These are phyloP conservation scores for Pyrgus malvae DNA, from an alignment of 2,888 invertebrate genomes.

Conservation along the genomic window DNA sequence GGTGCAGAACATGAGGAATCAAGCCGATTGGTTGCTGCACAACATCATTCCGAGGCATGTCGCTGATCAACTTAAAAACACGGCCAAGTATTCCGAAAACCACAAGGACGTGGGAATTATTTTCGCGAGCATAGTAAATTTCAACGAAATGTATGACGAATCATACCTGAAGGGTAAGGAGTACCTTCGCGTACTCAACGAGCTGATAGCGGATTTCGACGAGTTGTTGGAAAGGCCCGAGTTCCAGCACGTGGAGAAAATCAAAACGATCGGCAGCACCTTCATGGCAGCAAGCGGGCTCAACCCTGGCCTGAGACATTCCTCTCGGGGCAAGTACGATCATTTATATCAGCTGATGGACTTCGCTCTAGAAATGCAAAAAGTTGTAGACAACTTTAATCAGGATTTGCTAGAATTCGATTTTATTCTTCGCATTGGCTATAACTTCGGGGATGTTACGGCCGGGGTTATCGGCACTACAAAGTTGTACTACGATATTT, in stretches of 20 bases:
- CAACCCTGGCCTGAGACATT: constrained; percentile 88
- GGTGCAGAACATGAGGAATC: constrained; percentile 96
- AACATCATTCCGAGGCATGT: constrained; percentile 98
- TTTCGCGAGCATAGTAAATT: constrained; percentile 98
- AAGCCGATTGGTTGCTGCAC: constrained; percentile 97
- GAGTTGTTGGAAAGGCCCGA: constrained; percentile 91
- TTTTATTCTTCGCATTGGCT: constrained; percentile 92
- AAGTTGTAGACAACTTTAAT: constrained; percentile 93
- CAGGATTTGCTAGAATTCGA: constrained; percentile 95
- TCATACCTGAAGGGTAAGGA: constrained; percentile 97
- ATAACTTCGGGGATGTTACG: constrained; percentile 97
- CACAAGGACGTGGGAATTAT: constrained; percentile 96
- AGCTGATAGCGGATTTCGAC: constrained; percentile 97
- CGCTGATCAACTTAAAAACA: constrained; percentile 94
- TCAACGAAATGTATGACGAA: constrained; percentile 99
- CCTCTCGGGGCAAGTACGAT: constrained; percentile 86
- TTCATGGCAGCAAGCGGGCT: constrained; percentile 99
- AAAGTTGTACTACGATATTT: constrained; percentile 98
- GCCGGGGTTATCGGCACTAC: constrained; percentile 98
- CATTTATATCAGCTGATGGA: constrained; percentile 95
- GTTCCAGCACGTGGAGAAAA: constrained; percentile 96
- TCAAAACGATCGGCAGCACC: constrained; percentile 97
- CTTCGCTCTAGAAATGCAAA: constrained; percentile 95
- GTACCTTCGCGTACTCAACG: constrained; percentile 96
- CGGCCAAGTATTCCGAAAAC: constrained; percentile 96